Conservation (phyloP, 2,113 vertebrate species). For the Sapayoa aenigma region DNA sequence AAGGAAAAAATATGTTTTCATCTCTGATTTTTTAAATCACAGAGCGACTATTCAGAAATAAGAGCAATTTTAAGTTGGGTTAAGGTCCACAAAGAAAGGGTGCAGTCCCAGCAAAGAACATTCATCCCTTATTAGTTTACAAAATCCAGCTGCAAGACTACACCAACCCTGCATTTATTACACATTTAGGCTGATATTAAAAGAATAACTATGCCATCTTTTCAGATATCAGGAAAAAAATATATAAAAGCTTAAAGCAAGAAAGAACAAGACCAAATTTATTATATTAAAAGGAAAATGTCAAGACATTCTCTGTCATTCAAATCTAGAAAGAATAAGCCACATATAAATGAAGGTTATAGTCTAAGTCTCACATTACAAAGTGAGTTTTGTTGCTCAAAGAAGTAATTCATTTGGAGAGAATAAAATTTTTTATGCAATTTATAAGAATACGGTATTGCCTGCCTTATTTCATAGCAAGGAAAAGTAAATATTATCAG, state of each 20-base stretch:
- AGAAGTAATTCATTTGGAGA: not conserved
- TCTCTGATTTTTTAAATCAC: not conserved
- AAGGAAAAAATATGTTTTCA: not conserved
- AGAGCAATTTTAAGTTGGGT: not conserved
- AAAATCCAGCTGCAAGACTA: not conserved
- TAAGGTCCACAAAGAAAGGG: not conserved
- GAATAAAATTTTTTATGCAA: not conserved
- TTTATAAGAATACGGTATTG: not conserved
- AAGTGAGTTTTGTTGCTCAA: not conserved
- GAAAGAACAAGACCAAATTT: not conserved
- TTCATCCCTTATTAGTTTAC: not conserved
- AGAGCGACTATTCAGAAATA: not conserved
- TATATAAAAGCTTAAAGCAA: not conserved
- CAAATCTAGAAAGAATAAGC: not conserved
- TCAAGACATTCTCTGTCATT: not conserved
- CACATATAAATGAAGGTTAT: not conserved
- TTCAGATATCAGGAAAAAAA: not conserved
- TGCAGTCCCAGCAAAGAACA: not conserved
- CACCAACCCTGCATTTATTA: not conserved
- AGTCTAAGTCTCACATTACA: not conserved
- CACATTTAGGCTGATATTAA: not conserved
- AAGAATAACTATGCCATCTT: not conserved
- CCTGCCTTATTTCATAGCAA: not conserved
- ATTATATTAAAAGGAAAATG: not conserved
- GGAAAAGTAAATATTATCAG: not conserved